Conservation (phyloP, 2,113 vertebrate genomes). For the Cariama cristata region DNA sequence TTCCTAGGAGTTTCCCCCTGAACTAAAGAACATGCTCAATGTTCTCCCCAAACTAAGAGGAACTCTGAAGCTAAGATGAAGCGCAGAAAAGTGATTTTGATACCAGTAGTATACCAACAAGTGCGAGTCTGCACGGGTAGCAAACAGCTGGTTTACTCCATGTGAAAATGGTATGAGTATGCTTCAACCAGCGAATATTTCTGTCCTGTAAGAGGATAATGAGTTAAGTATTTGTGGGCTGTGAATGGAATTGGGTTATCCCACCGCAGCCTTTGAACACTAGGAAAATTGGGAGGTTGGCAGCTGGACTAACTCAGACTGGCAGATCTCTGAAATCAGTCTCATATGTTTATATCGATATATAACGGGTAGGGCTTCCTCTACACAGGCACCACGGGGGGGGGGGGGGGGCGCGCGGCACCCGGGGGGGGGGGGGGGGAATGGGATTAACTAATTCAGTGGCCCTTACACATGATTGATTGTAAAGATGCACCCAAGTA, state of each 20-base stretch:
- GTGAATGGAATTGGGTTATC: background rate
- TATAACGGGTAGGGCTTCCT: too few relatives aligned
- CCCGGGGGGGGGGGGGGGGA: too few relatives aligned
- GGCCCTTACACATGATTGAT: background rate
- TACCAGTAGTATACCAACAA: accelerated
- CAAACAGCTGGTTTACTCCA: too few relatives aligned
- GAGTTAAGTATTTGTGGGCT: background rate
- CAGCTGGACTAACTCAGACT: background rate
- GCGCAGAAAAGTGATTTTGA: background rate
- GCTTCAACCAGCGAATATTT: background rate
- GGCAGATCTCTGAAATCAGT: background rate
- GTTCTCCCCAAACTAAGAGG: background rate
- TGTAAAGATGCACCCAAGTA: background rate
- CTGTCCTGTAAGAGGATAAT: background rate
- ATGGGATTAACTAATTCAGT: background rate
- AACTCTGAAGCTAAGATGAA: background rate
- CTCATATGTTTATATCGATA: accelerated
- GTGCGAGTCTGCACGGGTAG: background rate
- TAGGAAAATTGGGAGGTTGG: background rate
- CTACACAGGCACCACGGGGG: too few relatives aligned
- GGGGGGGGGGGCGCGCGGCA: too few relatives aligned
- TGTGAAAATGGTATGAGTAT: background rate
- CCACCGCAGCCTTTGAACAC: background rate
- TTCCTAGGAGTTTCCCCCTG: background rate
- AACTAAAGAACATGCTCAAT: background rate